Evolutionary conservation across 2,113 vertebrate genomes (phyloP).

Genomic region (Albula glossodonta): DNA sequence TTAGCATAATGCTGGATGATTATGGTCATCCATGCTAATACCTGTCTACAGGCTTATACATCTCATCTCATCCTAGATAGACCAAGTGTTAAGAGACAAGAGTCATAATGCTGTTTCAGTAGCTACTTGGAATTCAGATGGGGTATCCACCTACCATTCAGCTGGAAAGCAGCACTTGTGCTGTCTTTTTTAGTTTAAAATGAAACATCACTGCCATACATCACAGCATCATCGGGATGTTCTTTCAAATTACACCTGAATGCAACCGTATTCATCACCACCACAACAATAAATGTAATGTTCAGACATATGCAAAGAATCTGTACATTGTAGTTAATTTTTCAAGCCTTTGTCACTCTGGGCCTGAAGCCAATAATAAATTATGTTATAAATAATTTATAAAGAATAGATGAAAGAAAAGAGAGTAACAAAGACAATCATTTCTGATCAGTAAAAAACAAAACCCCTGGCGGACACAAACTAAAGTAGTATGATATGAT

Average conservation of each 20-base stretch:
- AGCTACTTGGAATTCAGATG: neutral
- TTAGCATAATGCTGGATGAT: neutral
- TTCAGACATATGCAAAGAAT: neutral
- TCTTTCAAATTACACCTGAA: slow-evolving; percentile 30
- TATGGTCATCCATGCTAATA: neutral
- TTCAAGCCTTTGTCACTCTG: slow-evolving; percentile 12
- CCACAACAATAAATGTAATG: slow-evolving; percentile 7
- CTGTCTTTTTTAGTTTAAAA: slow-evolving; percentile 20
- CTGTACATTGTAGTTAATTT: neutral
- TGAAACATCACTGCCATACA: slow-evolving; percentile 23
- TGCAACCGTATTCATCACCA: slow-evolving; percentile 5
- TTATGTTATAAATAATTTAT: neutral
- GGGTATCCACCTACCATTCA: neutral
- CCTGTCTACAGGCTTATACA: neutral
- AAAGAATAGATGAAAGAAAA: neutral
- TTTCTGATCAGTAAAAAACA: neutral
- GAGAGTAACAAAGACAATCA: neutral
- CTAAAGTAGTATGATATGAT: neutral
- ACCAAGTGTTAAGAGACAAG: neutral
- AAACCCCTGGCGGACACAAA: neutral
- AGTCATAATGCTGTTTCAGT: neutral
- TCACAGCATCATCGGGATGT: slow-evolving; percentile 12
- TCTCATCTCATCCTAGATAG: neutral
- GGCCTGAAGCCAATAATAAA: slow-evolving; percentile 9
- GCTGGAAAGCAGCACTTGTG: neutral